These are phyloP conservation scores for Bufo gargarizans DNA, from an alignment of 2,113 vertebrate genomes.

Conservation along the genomic window DNA sequence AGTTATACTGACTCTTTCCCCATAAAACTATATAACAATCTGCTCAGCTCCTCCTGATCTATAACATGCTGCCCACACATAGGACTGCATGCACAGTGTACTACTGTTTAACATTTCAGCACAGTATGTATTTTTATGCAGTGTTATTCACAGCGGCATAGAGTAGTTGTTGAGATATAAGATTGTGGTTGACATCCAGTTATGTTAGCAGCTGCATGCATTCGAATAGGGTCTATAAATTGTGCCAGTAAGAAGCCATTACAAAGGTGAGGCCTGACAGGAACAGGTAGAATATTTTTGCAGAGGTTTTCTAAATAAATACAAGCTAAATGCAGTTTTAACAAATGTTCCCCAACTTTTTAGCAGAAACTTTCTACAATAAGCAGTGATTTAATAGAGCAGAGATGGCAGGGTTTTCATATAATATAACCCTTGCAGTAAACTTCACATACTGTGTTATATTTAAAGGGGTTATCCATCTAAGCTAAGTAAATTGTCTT, in stretches of 20 bases:
- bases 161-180: background rate
- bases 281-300: background rate
- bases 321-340: background rate
- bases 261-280: background rate
- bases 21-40: no score
- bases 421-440: background rate
- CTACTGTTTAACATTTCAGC: background rate
- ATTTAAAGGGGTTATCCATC: no score
- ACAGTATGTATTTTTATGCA: background rate
- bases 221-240: background rate
- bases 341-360: background rate
- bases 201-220: constrained; percentile 3
- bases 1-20: no score
- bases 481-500: no score
- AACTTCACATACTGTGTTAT: background rate
- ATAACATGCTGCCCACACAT: no score
- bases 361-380: background rate
- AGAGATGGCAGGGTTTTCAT: background rate
- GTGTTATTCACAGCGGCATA: background rate
- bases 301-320: background rate
- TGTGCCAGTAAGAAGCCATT: background rate
- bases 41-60: no score
- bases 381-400: background rate
- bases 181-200: constrained; percentile 19
- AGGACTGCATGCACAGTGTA: background rate